Evolutionary conservation across 2,888 invertebrate species (phyloP).

Genomic region (Chloromyia formosa): DNA sequence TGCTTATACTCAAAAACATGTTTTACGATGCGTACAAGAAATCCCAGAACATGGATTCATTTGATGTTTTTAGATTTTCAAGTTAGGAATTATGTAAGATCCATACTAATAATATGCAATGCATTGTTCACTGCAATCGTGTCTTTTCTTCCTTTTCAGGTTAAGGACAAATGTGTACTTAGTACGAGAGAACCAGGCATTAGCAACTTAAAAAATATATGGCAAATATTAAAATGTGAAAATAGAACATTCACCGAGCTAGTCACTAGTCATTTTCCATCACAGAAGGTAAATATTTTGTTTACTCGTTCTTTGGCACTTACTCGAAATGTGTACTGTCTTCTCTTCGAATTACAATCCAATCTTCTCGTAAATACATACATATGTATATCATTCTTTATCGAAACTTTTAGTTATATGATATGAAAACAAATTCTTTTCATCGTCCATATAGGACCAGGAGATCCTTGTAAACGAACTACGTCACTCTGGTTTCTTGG

Average conservation of each 20-base stretch:
- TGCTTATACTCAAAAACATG: conserved; percentile 86
- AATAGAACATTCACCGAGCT: conserved; percentile 88
- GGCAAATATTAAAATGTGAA: conserved; percentile 93
- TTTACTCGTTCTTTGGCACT: too few relatives aligned
- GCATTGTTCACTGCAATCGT: neutral
- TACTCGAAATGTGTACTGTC: too few relatives aligned
- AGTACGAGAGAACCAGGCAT: conserved; percentile 84
- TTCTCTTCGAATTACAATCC: too few relatives aligned
- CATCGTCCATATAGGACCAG: conserved; percentile 77
- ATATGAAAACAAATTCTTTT: too few relatives aligned
- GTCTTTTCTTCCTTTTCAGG: conserved; percentile 62
- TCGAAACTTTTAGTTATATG: too few relatives aligned
- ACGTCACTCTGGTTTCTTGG: conserved; percentile 86
- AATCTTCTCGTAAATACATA: too few relatives aligned
- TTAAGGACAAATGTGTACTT: conserved; percentile 78
- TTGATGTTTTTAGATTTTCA: conserved; percentile 94
- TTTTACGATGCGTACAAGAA: conserved; percentile 81
- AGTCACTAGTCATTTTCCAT: conserved; percentile 94
- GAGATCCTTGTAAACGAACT: conserved; percentile 87
- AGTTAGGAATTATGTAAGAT: conserved; percentile 65
- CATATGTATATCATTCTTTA: too few relatives aligned
- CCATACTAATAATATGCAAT: too few relatives aligned
- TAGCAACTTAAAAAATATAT: conserved; percentile 87
- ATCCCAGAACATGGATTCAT: conserved; percentile 92
- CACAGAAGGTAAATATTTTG: conserved; percentile 73